Conservation (phyloP, 2,113 vertebrate genomes). For the Tamias sibiricus region DNA sequence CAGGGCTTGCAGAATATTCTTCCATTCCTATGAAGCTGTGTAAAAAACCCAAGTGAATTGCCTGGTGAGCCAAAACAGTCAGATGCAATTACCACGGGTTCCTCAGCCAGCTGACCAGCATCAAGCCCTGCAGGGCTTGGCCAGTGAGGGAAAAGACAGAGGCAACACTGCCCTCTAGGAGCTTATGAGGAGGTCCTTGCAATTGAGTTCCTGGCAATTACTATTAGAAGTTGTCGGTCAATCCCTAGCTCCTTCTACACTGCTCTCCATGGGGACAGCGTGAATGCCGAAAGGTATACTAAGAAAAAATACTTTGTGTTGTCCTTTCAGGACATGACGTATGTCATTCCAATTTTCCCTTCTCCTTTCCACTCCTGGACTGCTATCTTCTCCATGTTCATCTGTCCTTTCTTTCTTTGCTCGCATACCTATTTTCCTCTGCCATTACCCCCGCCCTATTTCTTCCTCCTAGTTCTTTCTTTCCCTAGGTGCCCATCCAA, state of each 20-base stretch:
- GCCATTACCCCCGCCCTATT: neutral
- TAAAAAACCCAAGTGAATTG: neutral
- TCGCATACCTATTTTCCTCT: neutral
- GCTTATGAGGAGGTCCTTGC: neutral
- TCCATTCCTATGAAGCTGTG: neutral
- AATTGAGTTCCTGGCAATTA: neutral
- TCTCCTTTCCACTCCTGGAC: neutral
- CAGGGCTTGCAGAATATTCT: slow-evolving; percentile 1
- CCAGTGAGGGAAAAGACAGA: neutral
- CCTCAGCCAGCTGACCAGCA: neutral
- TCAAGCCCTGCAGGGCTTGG: fast-evolving
- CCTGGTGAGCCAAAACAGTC: neutral
- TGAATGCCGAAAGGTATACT: neutral
- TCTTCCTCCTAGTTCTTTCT: neutral
- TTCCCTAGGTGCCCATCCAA: neutral
- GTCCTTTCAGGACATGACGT: neutral
- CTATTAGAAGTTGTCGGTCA: no score
- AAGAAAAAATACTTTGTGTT: neutral
- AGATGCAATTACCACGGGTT: neutral
- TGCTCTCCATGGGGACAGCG: neutral
- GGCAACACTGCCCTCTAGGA: neutral
- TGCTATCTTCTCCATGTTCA: neutral
- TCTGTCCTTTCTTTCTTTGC: neutral
- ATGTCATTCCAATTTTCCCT: neutral
- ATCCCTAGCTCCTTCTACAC: neutral